Evolutionary conservation across 2,113 vertebrate genomes (phyloP).

Genomic region (human (Homo sapiens)): GRCh38 chr3:196643001-196643500

Average conservation of each 20-base stretch:
- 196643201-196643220: conserved; percentile 38
- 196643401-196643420: not conserved
- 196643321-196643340: not conserved
- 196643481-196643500: not conserved
- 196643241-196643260: conserved; percentile 10
- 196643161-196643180: not conserved
- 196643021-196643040: too few relatives aligned
- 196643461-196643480: not conserved
- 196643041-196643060: too few relatives aligned
- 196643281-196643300: not conserved
- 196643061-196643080: too few relatives aligned
- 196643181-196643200: conserved; percentile 25
- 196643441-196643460: not conserved
- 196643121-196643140: not conserved
- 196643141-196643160: not conserved
- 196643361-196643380: not conserved
- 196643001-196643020: too few relatives aligned
- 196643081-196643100: not conserved
- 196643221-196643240: not conserved
- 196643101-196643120: not conserved
- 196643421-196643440: not conserved
- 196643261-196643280: not conserved
- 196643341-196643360: not conserved
- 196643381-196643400: not conserved
- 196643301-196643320: not conserved